These are phyloP conservation scores for Eurois occulta DNA, from an alignment of 2,888 invertebrate species.

Conservation along the genomic window DNA sequence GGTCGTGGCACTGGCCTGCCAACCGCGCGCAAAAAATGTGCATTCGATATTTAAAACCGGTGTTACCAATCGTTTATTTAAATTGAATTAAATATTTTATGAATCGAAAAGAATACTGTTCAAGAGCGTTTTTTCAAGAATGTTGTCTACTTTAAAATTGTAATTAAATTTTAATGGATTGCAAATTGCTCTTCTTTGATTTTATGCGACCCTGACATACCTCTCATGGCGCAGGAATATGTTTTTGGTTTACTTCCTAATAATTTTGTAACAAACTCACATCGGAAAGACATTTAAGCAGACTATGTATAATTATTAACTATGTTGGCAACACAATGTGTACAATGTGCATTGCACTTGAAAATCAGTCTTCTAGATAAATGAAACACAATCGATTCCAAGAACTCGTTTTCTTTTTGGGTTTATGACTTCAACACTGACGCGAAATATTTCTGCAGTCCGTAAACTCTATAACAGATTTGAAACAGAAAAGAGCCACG, in stretches of 20 bases:
- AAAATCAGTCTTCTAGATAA: neutral
- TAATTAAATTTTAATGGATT: slow-evolving; percentile 16
- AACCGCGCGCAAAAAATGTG: slow-evolving; percentile 72
- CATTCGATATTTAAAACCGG: slow-evolving; percentile 73
- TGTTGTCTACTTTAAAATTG: slow-evolving; percentile 13
- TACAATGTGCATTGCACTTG: neutral
- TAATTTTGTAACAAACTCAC: slow-evolving; percentile 5
- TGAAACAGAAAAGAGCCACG: neutral
- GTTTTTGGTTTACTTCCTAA: neutral
- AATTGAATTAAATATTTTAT: slow-evolving; percentile 51
- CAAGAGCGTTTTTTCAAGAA: slow-evolving; percentile 25
- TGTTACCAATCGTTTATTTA: slow-evolving; percentile 65
- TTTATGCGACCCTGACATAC: slow-evolving; percentile 24
- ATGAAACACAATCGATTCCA: neutral
- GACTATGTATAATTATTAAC: neutral
- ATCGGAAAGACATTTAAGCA: neutral
- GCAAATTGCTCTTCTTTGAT: slow-evolving; percentile 35
- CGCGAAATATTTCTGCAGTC: slow-evolving; percentile 10
- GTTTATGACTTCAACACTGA: neutral
- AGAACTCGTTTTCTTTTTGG: neutral
- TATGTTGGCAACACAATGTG: slow-evolving; percentile 14
- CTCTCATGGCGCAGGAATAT: slow-evolving; percentile 12
- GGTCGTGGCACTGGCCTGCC: slow-evolving; percentile 69
- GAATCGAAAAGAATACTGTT: slow-evolving; percentile 15
- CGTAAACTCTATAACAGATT: neutral